Evolutionary conservation across 2,113 vertebrate species (phyloP).

Genomic region (Holacanthus passer): DNA sequence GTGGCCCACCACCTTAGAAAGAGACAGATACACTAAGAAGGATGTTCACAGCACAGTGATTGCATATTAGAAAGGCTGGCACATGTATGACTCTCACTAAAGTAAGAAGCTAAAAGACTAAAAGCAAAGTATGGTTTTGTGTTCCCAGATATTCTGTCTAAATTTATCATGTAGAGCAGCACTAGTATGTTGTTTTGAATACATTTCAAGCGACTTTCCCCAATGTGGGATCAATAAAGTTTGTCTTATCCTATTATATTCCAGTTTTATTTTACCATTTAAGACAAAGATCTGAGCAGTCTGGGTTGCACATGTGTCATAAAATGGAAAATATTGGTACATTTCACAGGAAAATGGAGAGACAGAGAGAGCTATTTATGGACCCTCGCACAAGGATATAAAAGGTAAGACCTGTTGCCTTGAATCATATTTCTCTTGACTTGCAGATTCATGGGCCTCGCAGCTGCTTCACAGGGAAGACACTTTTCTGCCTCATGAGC

Average conservation of each 20-base stretch:
- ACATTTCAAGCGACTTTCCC: no score
- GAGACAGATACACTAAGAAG: background rate
- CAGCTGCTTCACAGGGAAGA: slow-evolving; percentile 49
- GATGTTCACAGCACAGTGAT: background rate
- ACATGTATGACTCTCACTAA: background rate
- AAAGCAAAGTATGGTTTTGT: background rate
- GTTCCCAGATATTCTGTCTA: background rate
- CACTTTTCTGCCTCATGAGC: slow-evolving; percentile 71
- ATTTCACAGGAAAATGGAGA: slow-evolving; percentile 16
- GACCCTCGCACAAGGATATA: slow-evolving; percentile 61
- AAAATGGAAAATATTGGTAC: background rate
- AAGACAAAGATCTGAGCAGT: background rate
- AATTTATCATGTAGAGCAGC: background rate
- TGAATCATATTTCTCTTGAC: slow-evolving; percentile 66
- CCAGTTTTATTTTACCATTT: background rate
- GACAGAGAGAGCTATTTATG: slow-evolving; percentile 31
- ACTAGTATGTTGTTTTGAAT: no score
- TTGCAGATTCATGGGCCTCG: slow-evolving; percentile 56
- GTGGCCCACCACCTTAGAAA: slow-evolving; percentile 12
- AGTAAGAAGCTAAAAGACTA: background rate
- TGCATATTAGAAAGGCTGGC: background rate
- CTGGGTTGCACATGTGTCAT: background rate
- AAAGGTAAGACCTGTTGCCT: slow-evolving; percentile 75
- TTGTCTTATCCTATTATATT: no score
- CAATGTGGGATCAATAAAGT: no score